Evolutionary conservation across 30 jellyfish, hydroid and myxozoan species (phyloP).

Genomic region (Aurelia sp.): DNA sequence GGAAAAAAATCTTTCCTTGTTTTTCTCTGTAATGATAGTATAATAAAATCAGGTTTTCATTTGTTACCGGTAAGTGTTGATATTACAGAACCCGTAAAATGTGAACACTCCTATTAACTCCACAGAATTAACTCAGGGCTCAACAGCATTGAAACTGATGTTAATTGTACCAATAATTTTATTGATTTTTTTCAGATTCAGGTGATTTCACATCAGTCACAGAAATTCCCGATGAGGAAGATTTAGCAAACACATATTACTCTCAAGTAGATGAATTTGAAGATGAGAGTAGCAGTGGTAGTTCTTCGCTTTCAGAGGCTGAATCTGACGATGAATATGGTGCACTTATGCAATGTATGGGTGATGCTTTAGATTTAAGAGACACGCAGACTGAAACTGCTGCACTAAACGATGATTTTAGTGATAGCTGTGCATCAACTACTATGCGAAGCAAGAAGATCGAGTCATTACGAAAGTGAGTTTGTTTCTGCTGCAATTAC

Average conservation of each 20-base stretch:
- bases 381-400: conserved; percentile 42
- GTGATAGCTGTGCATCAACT: conserved; percentile 22
- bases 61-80: too few relatives aligned
- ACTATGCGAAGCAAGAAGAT: conserved; percentile 61
- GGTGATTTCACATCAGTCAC: conserved; percentile 71
- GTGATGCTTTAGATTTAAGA: conserved; percentile 70
- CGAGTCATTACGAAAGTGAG: conserved; percentile 64
- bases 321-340: conserved; percentile 73
- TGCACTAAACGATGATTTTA: background rate
- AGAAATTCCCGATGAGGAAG: conserved; percentile 82
- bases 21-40: too few relatives aligned
- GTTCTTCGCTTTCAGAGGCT: conserved; percentile 4
- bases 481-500: background rate
- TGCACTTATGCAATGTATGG: conserved; percentile 73
- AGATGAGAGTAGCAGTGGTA: conserved; percentile 42
- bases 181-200: conserved; percentile 16
- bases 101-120: too few relatives aligned
- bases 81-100: too few relatives aligned
- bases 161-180: too few relatives aligned
- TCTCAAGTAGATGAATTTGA: conserved; percentile 78
- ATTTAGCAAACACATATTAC: conserved; percentile 86
- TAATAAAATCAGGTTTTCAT: too few relatives aligned
- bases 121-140: too few relatives aligned
- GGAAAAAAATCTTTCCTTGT: too few relatives aligned
- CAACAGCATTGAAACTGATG: too few relatives aligned